Base-by-base conservation (phyloP, 2,797 vertebrate genomes). In the Falco novaeseelandiae region DNA sequence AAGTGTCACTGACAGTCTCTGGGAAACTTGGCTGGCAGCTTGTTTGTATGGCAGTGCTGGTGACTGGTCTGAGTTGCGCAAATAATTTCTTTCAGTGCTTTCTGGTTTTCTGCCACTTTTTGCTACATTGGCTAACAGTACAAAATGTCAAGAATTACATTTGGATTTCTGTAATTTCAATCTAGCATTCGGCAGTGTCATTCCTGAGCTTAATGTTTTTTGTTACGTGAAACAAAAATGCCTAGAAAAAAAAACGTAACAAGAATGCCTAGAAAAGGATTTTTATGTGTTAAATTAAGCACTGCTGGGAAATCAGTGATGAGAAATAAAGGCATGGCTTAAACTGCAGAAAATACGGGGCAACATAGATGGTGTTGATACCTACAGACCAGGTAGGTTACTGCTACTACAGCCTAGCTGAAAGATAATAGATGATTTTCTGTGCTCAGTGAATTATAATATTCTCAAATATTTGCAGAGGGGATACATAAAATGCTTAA, bases 401-500 rank as follows among this genome's bases (percentile, higher is more conserved):
- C 49, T 78, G n/a, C 22, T 54, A 12, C 27, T 2, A 4, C 14
- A 6, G 30, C 29, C 44, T 16, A 6, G 32, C 27, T 49, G 34
- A 36, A 48, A 59, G 18, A 9, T 14, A 30, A 9, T 11, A 82
- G 38, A 8, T 34, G 8, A 13, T 73, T 72, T 76, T 51, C 26
- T 54, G 30, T 54, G 12, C 34, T 32, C 1, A 6, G 4, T 52
- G n/a, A 44, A 38, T 44, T 3, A 1, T 78, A 34, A 5, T 51
- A 29, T 58, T 27, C 17, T 13, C 12, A 62, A 73, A 23, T 34
- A 52, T 73, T 54, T 54, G 21, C 25, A 36, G 90, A 49, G 19
- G 51, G 25, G 9, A 10, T 66, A 17, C 3, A 0, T 59, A 19
- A 66, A 76, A 30, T 0, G 1, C 10, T 79, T 57, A 6, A 13